phyloP scores from a whole-genome alignment of 2,888 invertebrate genomes.

The Euplagia quadripunctaria region DNA sequence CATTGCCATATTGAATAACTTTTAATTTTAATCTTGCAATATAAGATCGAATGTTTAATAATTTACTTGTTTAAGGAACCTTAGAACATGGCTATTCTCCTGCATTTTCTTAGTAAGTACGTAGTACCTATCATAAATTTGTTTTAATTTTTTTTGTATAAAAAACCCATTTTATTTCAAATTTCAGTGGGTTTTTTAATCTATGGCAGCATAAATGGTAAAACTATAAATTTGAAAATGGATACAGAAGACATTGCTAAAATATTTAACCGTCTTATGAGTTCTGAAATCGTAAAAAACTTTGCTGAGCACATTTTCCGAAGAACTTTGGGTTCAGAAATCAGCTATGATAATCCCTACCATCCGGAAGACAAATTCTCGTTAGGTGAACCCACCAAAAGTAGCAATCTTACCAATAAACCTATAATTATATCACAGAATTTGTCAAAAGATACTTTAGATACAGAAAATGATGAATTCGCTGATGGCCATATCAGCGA shows the following conservation, averaged over 20 bases:
- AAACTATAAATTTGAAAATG: conserved; percentile 58
- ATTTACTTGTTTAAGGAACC: conserved; percentile 4
- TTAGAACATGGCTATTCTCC: conserved; percentile 28
- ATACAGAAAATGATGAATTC: conserved; percentile 57
- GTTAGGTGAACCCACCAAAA: not conserved
- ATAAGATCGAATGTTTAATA: not conserved
- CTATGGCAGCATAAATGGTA: conserved; percentile 28
- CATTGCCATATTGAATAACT: not conserved
- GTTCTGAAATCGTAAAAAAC: conserved; percentile 43
- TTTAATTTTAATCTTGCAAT: not conserved
- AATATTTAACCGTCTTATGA: conserved; percentile 46
- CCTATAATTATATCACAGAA: not conserved
- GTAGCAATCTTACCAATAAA: not conserved
- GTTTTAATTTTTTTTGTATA: not conserved
- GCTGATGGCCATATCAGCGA: conserved; percentile 16
- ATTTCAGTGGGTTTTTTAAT: conserved; percentile 2
- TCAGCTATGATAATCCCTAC: conserved; percentile 61
- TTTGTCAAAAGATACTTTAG: conserved; percentile 35
- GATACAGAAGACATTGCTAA: conserved; percentile 52
- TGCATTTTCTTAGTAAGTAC: conserved; percentile 34
- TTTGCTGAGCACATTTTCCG: conserved; percentile 45
- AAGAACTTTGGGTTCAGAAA: conserved; percentile 28
- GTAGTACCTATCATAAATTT: not conserved
- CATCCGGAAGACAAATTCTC: conserved; percentile 66
- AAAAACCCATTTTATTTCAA: not conserved